Percentiles rank a stretch among this genome's conserved stretches.
phyloP scores from a whole-genome alignment of 2,797 vertebrate genomes.

The Hemitrygon akajei region DNA sequence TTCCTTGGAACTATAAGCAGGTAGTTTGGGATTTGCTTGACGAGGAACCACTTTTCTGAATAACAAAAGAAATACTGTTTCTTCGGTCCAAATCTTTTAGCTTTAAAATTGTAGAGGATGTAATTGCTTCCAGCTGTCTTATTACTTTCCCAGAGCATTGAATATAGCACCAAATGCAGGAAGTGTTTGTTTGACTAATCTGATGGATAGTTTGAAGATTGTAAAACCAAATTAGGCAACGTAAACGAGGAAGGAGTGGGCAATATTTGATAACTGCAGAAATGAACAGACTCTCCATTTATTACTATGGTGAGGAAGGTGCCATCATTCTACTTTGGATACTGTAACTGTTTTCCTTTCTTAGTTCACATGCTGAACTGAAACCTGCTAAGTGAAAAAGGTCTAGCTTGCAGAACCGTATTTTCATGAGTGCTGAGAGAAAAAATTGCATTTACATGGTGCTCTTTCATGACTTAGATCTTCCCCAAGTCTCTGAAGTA shows the following conservation, averaged over 20 bases:
- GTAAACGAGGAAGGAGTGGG: neutral
- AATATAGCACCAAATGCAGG: constrained; percentile 7
- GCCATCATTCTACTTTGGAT: neutral
- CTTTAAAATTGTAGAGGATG: constrained; percentile 5
- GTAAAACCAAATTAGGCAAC: constrained; percentile 20
- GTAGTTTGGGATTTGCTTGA: constrained; percentile 29
- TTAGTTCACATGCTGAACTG: neutral
- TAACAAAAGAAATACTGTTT: constrained; percentile 33
- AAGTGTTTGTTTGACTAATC: constrained; percentile 36
- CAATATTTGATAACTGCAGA: neutral
- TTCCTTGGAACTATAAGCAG: neutral
- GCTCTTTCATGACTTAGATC: neutral
- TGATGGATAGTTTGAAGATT: constrained; percentile 25
- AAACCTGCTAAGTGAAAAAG: neutral
- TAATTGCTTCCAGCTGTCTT: constrained; percentile 36
- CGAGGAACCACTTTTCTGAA: neutral
- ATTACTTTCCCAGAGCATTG: constrained; percentile 27
- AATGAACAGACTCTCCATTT: constrained; percentile 12
- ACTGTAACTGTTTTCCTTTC: neutral
- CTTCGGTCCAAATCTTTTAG: constrained; percentile 18
- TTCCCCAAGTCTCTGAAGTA: neutral
- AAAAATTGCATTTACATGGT: neutral
- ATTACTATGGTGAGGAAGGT: neutral
- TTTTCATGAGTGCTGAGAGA: neutral
- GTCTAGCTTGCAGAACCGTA: neutral